These are phyloP conservation scores for Pararge aegeria DNA, from an alignment of 1,140 invertebrate genomes.

Conservation along the genomic window DNA sequence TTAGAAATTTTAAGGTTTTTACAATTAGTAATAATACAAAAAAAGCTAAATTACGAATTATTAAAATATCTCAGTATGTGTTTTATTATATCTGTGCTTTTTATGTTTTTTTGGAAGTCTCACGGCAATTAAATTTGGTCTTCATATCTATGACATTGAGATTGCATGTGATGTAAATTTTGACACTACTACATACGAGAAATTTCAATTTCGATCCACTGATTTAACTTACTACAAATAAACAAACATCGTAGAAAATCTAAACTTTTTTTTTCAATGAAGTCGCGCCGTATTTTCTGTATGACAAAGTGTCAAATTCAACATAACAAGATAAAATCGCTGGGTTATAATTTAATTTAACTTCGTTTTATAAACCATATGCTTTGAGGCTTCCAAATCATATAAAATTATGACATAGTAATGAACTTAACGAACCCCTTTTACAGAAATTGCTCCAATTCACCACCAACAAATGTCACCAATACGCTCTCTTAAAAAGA, in stretches of 20 bases:
- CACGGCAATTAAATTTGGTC: neutral
- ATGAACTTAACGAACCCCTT: slow-evolving; percentile 34
- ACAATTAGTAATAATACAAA: neutral
- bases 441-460: slow-evolving; percentile 78
- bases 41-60: neutral
- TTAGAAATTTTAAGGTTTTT: slow-evolving; percentile 21
- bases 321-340: too few species aligned
- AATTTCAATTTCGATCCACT: too few species aligned
- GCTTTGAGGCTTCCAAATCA: slow-evolving; percentile 30
- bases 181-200: too few species aligned
- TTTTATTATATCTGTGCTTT: slow-evolving; percentile 25
- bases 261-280: too few species aligned
- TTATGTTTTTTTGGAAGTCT: slow-evolving; percentile 21
- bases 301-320: neutral
- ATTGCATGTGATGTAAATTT: too few species aligned
- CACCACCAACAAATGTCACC: slow-evolving; percentile 77
- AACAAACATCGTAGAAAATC: too few species aligned
- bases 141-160: too few species aligned
- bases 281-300: too few species aligned
- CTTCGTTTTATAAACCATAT: neutral
- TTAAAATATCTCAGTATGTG: slow-evolving; percentile 20
- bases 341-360: too few species aligned
- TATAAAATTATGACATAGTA: slow-evolving; percentile 24
- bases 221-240: too few species aligned
- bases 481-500: slow-evolving; percentile 73